Base-by-base conservation (phyloP, 2,888 invertebrate genomes). In the Polyploca ridens region DNA sequence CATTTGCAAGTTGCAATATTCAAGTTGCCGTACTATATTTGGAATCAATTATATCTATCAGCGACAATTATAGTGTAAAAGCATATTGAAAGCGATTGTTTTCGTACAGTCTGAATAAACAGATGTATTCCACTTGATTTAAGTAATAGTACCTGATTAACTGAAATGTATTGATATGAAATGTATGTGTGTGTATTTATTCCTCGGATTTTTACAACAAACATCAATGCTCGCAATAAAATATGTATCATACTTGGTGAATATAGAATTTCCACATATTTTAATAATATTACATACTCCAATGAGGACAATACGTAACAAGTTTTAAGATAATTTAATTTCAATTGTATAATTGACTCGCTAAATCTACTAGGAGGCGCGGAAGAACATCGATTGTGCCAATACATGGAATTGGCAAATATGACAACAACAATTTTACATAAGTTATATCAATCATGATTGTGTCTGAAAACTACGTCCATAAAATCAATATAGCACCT, bases 371-470 rank as follows among this genome's bases (percentile, higher is more conserved):
- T 69, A 85, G 82, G 82, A 87, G 85, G 84, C 87, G 88, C 87
- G 90, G 90, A 91, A 91, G 89, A 89, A 88, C 89, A 76, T 83
- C 73, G 88, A 89, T 89, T 90, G 81, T 85, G 86, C 86, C 87
- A 85, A 86, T 80, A 77, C 71, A 76, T 68, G 63, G 57, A 46
- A 73, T 73, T 74, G 74, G 76, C 73, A 68, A 69, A 69, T 63
- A 70, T 75, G 71, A 72, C 68, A 73, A 73, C 69, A 70, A 72
- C 61, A 63, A 62, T 67, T 62, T 68, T 49, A 27, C 61, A 49
- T 63, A 60, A 64, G 64, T 57, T 19, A 66, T 75, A 77, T 78
- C 76, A 73, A 83, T 72, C 73, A 75, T 79, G 79, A 84, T 84
- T 84, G 82, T 83, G 82, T 79, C 83, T 77, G 78, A 83, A n/a